Evolutionary conservation across 2,113 vertebrate species (phyloP).

Genomic region (Otus sunia): DNA sequence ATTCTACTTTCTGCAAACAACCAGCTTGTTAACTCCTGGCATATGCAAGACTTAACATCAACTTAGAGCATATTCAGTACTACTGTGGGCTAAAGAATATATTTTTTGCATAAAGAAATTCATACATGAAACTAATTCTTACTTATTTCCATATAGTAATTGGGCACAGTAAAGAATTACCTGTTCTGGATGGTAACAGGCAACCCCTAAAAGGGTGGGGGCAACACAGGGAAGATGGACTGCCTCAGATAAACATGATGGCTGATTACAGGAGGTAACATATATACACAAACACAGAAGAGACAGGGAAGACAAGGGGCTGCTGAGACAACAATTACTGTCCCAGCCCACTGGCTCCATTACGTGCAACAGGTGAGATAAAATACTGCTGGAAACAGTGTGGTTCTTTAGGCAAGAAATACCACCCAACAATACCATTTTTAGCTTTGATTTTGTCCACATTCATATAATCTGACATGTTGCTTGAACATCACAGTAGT

Average conservation of each 20-base stretch:
- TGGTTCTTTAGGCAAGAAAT: background rate
- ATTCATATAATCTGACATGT: background rate
- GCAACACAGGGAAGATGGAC: background rate
- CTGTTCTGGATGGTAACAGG: background rate
- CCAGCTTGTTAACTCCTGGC: background rate
- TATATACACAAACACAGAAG: background rate
- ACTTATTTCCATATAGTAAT: background rate
- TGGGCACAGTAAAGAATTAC: background rate
- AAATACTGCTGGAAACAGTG: background rate
- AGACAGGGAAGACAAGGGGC: background rate
- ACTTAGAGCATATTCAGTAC: background rate
- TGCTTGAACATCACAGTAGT: background rate
- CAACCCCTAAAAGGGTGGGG: background rate
- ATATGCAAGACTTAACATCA: background rate
- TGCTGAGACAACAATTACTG: background rate
- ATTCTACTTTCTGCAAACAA: background rate
- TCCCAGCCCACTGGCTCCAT: background rate
- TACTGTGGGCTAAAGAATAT: background rate
- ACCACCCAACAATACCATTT: background rate
- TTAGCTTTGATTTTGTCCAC: background rate
- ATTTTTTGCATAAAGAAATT: background rate
- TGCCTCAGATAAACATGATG: background rate
- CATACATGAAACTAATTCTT: background rate
- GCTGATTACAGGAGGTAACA: background rate
- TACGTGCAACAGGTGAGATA: background rate